A percentile compares a stretch with the other conserved stretches of the same genome.
Evolutionary conservation across 2,888 invertebrate species (phyloP).

Genomic region (Pammene fasciana): DNA sequence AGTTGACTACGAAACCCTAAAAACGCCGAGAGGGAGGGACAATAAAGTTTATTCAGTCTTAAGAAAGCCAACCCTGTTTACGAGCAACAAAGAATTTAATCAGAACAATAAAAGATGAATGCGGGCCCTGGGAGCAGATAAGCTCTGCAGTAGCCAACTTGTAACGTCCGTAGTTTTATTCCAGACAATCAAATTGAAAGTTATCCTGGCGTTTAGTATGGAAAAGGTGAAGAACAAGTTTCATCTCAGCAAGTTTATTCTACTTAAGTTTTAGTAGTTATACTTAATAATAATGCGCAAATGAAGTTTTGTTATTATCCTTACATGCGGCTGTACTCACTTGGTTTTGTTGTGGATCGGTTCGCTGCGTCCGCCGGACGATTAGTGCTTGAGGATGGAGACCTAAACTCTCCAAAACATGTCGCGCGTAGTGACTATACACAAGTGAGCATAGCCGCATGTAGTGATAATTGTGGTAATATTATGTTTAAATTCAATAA

Average conservation of each 20-base stretch:
- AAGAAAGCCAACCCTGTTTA: slow-evolving; percentile 31
- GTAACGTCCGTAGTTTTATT: slow-evolving; percentile 21
- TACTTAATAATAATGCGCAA: background rate
- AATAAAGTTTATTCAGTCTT: slow-evolving; percentile 25
- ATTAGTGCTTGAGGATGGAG: too few species aligned
- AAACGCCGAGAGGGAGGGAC: background rate
- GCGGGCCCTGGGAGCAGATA: slow-evolving; percentile 29
- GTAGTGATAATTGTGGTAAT: too few species aligned
- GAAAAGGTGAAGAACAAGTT: slow-evolving; percentile 12
- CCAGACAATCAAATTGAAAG: slow-evolving; percentile 34
- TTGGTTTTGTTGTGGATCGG: too few species aligned
- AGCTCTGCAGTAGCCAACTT: slow-evolving; percentile 11
- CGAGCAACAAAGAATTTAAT: slow-evolving; percentile 37
- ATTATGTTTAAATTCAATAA: too few species aligned
- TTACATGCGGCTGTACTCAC: too few species aligned
- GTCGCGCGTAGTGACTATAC: too few species aligned
- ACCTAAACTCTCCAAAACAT: too few species aligned
- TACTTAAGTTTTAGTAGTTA: background rate
- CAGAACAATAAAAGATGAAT: slow-evolving; percentile 37
- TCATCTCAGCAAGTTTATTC: slow-evolving; percentile 6
- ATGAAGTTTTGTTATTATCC: background rate
- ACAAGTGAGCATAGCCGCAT: too few species aligned
- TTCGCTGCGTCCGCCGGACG: too few species aligned
- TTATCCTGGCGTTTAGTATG: slow-evolving; percentile 19
- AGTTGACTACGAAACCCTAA: too few species aligned